Percentiles rank a stretch among this genome's conserved stretches.
These are phyloP conservation scores for Calypte anna DNA, from an alignment of 2,113 vertebrate species.

Conservation along the genomic window DNA sequence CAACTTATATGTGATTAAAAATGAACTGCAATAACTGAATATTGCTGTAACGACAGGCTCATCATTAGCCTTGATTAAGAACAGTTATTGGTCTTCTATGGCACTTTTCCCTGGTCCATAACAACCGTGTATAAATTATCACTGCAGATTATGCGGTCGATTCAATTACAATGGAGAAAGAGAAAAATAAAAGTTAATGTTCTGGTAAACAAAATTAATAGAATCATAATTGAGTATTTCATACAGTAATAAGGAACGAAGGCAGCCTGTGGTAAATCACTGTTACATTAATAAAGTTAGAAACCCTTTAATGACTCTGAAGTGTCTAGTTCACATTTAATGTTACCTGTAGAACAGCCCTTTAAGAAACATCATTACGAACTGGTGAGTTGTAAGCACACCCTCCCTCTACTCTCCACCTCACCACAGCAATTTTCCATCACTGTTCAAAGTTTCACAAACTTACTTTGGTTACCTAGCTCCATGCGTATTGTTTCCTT, in stretches of 20 bases:
- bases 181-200: slow-evolving; percentile 64
- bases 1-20: slow-evolving; percentile 69
- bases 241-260: slow-evolving; percentile 82
- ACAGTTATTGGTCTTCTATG: slow-evolving; percentile 93
- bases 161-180: slow-evolving; percentile 72
- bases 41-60: slow-evolving; percentile 74
- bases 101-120: slow-evolving; percentile 88
- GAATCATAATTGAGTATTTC: slow-evolving; percentile 68
- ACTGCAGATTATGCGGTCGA: slow-evolving; percentile 70
- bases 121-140: slow-evolving; percentile 76
- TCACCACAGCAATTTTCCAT: slow-evolving; percentile 65
- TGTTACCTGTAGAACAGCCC: slow-evolving; percentile 83
- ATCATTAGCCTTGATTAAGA: slow-evolving; percentile 75
- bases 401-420: slow-evolving; percentile 55
- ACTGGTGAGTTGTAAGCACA: slow-evolving; percentile 49
- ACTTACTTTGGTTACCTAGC: slow-evolving; percentile 91
- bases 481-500: slow-evolving; percentile 69
- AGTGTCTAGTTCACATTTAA: slow-evolving; percentile 78
- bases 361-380: slow-evolving; percentile 71
- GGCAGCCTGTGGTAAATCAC: slow-evolving; percentile 87
- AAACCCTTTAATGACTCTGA: slow-evolving; percentile 85
- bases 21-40: slow-evolving; percentile 71
- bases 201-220: slow-evolving; percentile 78
- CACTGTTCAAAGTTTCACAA: slow-evolving; percentile 70
- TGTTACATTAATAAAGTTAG: slow-evolving; percentile 73